Evolutionary conservation across 2,888 invertebrate genomes (phyloP).

Genomic region (Panopea generosa): DNA sequence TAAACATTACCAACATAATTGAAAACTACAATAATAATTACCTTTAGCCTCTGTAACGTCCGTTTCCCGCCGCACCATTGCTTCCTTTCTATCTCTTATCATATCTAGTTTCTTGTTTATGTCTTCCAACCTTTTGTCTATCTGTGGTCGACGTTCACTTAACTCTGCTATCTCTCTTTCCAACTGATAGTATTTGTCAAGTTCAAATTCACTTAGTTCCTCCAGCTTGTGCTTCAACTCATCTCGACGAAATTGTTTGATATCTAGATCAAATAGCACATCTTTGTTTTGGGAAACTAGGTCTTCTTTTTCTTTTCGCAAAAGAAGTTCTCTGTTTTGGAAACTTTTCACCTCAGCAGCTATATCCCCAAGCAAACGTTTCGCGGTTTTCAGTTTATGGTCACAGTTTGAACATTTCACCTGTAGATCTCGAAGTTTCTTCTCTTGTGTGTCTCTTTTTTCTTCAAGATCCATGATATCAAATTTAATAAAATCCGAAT

Average conservation of each 20-base stretch:
- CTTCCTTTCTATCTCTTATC: slow-evolving; percentile 65
- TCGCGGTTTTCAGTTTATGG: slow-evolving; percentile 69
- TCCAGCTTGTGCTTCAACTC: slow-evolving; percentile 49
- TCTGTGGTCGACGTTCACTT: slow-evolving; percentile 63
- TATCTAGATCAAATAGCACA: slow-evolving; percentile 73
- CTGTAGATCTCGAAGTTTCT: slow-evolving; percentile 65
- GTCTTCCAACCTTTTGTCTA: slow-evolving; percentile 74
- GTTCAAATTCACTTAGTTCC: slow-evolving; percentile 48
- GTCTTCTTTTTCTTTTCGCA: slow-evolving; percentile 67
- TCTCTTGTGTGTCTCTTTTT: slow-evolving; percentile 65
- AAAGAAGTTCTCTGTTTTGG: slow-evolving; percentile 62
- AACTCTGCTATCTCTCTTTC: slow-evolving; percentile 67
- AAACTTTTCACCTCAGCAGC: slow-evolving; percentile 71
- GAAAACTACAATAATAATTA: too few species aligned
- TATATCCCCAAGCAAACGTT: slow-evolving; percentile 65
- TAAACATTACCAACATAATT: too few species aligned
- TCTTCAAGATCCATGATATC: slow-evolving; percentile 75
- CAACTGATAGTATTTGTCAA: slow-evolving; percentile 49
- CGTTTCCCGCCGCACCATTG: slow-evolving; percentile 55
- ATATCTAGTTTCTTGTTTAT: slow-evolving; percentile 70
- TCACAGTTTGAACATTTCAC: slow-evolving; percentile 70
- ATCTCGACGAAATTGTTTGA: slow-evolving; percentile 71
- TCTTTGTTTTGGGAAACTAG: slow-evolving; percentile 71
- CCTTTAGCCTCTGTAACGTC: slow-evolving; percentile 62
- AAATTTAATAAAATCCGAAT: slow-evolving; percentile 73